phyloP scores from a whole-genome alignment of 1,140 invertebrate species.

The Ceratitis capitata region DNA sequence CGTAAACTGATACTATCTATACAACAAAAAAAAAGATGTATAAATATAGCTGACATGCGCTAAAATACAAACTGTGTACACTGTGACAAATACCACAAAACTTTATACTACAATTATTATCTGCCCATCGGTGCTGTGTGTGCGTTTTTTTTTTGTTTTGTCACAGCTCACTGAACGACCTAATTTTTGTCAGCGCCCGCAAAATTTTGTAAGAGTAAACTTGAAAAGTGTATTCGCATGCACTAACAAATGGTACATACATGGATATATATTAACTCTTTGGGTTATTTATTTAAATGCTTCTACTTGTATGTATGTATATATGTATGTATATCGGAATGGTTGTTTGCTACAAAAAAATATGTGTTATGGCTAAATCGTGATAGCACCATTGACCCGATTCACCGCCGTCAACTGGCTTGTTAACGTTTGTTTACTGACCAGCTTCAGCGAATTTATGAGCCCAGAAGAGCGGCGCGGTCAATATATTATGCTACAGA shows the following conservation, averaged over 20 bases:
- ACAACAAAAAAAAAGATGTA: neutral
- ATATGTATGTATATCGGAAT: too few relatives aligned
- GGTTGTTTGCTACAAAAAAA: neutral
- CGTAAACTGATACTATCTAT: neutral
- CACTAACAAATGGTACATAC: neutral
- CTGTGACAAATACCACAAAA: neutral
- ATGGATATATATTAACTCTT: neutral
- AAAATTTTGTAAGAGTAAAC: conserved; percentile 8
- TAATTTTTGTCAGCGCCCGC: neutral
- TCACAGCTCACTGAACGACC: conserved; percentile 29
- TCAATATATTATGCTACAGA: neutral
- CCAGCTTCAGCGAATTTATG: conserved; percentile 24
- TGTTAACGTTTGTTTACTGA: conserved; percentile 27
- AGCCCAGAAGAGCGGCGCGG: neutral
- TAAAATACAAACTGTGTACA: neutral
- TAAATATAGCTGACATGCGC: neutral
- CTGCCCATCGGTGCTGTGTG: neutral
- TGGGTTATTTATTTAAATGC: neutral
- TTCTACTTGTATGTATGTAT: neutral
- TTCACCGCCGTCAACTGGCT: conserved; percentile 28
- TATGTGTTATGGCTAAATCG: conserved; percentile 10
- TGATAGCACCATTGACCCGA: conserved; percentile 37
- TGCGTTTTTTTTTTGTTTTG: neutral
- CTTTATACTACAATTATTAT: conserved; percentile 28
- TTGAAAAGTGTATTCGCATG: neutral